Base-by-base conservation (phyloP, 2,888 invertebrate species). In the Dysmachus trigonus region DNA sequence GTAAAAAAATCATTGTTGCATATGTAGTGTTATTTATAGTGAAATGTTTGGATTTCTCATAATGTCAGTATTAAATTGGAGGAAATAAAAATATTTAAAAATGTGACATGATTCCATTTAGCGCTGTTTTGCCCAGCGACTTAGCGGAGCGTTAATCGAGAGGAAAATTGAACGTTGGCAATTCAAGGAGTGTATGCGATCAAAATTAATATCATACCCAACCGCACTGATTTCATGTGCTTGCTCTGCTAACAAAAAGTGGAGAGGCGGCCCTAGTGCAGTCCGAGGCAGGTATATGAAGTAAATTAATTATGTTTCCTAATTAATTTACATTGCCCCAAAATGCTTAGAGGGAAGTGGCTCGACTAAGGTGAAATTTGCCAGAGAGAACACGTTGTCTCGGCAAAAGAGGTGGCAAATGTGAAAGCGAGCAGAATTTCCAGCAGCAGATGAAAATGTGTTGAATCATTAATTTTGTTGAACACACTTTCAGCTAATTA, bases 281-380 rank as follows among this genome's bases (percentile, higher is more conserved):
- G 76, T 33, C 76, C 77, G 22, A 47, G 47, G 22, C 77, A 77
- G 77, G 77, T 77, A 84, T 73, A 47, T 84, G 84, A 73, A 84
- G 84, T 72, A 72, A 72, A 84, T 84, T 84, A 84, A 84, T 84
- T 84, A 84, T 73, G 47, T 84, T 84, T 84, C 84, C 73, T 84
- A 84, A 84, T 84, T 84, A 84, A 84, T 84, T 84, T 47, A 82
- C 81, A 62, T 82, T 62, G 62, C 62, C 62, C 62, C 62, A 33
- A 33, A 62, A 33, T 82, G 62, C 81, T 62, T 82, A 77, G 77
- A 77, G 77, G 47, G 27, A 53, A 82, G 81, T 82, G 30, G 53
- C 35, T 27, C 81, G 1, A 35, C 62, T 62, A 82, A 62, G 81
- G 62, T 33, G 35, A 82, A 82, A 62, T 62, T n/a, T 53, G 31